Percentiles rank a stretch among this genome's conserved stretches.
phyloP scores from a whole-genome alignment of 2,797 vertebrate species.

The Gallinago stenura region DNA sequence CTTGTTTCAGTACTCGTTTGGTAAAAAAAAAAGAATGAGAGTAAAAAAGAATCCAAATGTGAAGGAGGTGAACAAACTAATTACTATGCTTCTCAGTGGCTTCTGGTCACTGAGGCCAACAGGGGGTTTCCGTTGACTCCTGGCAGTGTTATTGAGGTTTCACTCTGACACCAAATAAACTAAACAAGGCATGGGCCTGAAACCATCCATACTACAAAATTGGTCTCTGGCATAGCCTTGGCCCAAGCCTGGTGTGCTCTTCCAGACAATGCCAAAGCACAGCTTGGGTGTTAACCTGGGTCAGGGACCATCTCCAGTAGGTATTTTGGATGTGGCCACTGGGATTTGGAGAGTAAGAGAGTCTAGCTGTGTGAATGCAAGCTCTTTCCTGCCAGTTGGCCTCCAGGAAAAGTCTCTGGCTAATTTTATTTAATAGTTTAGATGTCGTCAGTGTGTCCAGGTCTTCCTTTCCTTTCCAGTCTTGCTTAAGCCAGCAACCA shows the following conservation, averaged over 20 bases:
- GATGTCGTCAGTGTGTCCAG: neutral
- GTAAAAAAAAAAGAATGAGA: neutral
- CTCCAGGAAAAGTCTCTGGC: neutral
- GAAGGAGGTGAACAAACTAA: neutral
- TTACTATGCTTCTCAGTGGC: neutral
- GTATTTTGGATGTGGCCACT: neutral
- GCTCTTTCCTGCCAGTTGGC: neutral
- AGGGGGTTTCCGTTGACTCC: neutral
- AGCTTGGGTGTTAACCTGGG: neutral
- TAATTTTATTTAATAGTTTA: neutral
- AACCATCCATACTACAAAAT: neutral
- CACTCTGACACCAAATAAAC: neutral
- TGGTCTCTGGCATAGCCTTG: neutral
- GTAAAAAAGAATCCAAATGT: neutral
- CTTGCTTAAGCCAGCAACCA: neutral
- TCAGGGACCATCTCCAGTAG: neutral
- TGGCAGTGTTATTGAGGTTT: neutral
- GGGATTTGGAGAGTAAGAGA: neutral
- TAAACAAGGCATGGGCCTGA: neutral
- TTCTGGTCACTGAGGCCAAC: neutral
- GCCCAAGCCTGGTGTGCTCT: neutral
- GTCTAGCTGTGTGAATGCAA: neutral
- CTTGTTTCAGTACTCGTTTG: neutral
- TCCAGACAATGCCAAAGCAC: neutral
- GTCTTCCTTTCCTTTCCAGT: neutral